Evolutionary conservation across 2,888 invertebrate species (phyloP).

Genomic region (Caenorhabditis sp.): DNA sequence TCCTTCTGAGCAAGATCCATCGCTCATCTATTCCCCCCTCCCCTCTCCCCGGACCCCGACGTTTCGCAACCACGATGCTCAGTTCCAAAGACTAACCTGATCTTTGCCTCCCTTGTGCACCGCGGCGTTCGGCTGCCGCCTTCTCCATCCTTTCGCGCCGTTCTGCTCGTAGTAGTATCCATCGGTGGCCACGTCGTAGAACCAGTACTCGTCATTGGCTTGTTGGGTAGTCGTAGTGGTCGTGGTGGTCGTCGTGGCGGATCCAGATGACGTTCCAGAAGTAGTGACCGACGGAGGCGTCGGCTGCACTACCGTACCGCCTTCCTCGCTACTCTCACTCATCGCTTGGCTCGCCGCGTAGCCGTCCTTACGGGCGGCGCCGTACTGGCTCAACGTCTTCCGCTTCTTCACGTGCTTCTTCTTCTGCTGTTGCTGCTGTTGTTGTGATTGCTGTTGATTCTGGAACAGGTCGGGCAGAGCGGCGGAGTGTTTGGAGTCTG

Average conservation of each 20-base stretch:
- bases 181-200: slow-evolving; percentile 80
- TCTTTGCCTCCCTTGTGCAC: slow-evolving; percentile 65
- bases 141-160: slow-evolving; percentile 78
- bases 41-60: neutral
- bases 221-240: no score
- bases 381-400: slow-evolving; percentile 41
- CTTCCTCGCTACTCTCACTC: slow-evolving; percentile 59
- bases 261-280: neutral
- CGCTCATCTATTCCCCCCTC: no score
- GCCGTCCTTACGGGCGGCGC: slow-evolving; percentile 43
- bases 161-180: slow-evolving; percentile 83
- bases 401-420: slow-evolving; percentile 50
- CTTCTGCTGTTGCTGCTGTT: slow-evolving; percentile 10
- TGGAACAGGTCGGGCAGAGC: neutral
- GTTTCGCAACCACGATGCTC: no score
- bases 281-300: neutral
- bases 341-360: slow-evolving; percentile 45
- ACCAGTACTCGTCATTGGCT: slow-evolving; percentile 70
- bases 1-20: neutral
- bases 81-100: slow-evolving; percentile 57
- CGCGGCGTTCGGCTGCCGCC: slow-evolving; percentile 70
- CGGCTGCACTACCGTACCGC: slow-evolving; percentile 14
- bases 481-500: slow-evolving; percentile 36
- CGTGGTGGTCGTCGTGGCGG: no score
- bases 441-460: no score